Conservation (phyloP, 2,113 vertebrate genomes). For the Falcunculus frontatus region DNA sequence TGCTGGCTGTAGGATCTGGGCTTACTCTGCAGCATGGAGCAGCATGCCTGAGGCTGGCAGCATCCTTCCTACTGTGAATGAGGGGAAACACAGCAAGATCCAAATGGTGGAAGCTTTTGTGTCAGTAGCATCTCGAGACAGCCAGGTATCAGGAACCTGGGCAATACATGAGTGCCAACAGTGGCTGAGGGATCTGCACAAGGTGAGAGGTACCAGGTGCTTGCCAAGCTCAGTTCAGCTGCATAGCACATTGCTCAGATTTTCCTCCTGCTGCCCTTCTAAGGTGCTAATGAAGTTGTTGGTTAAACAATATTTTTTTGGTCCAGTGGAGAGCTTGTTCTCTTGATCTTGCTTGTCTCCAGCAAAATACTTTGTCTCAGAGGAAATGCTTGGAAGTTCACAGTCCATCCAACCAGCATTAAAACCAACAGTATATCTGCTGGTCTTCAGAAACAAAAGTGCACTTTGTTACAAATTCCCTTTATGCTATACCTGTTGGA, state of each 20-base stretch:
- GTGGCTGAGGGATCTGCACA: background rate
- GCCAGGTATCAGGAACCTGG: background rate
- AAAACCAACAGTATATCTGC: background rate
- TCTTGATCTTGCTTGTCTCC: background rate
- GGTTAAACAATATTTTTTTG: background rate
- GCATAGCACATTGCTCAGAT: background rate
- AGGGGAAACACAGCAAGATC: background rate
- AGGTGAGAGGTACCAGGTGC: background rate
- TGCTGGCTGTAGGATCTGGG: rapidly evolving
- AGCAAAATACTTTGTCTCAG: background rate
- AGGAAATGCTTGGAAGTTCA: background rate
- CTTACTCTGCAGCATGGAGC: rapidly evolving
- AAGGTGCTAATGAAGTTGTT: background rate
- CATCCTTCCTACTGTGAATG: background rate
- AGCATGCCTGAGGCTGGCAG: background rate
- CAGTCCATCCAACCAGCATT: background rate
- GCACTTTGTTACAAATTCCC: background rate
- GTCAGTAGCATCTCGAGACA: background rate
- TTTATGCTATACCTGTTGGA: background rate
- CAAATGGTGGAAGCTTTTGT: background rate
- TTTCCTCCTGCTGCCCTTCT: background rate
- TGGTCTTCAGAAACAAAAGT: background rate
- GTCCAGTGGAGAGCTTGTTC: background rate
- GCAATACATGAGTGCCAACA: rapidly evolving
- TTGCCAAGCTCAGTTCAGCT: background rate